Percentiles rank a stretch among this genome's conserved stretches.
These are phyloP conservation scores for Hyaena hyaena DNA, from an alignment of 2,113 vertebrate genomes.

Conservation along the genomic window DNA sequence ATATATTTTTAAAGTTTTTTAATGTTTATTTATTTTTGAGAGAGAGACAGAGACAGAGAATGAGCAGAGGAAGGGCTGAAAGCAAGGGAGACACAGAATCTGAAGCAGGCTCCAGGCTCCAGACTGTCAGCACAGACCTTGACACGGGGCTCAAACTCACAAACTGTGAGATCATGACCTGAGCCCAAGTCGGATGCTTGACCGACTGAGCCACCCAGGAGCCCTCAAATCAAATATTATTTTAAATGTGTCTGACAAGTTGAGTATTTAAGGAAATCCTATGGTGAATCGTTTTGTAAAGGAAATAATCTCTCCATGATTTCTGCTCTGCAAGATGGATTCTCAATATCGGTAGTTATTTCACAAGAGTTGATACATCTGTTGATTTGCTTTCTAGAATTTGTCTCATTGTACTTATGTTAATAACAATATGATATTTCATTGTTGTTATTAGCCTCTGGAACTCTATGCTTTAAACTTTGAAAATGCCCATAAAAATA, in stretches of 20 bases:
- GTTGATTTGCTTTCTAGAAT: slow-evolving; percentile 30
- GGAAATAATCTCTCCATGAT: slow-evolving; percentile 32
- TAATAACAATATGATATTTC: slow-evolving; percentile 52
- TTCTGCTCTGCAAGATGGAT: slow-evolving; percentile 37
- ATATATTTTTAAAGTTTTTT: slow-evolving; percentile 10
- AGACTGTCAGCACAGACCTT: too few relatives aligned
- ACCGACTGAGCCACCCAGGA: too few relatives aligned
- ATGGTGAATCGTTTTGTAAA: slow-evolving; percentile 26
- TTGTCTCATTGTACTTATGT: slow-evolving; percentile 34
- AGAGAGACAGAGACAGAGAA: too few relatives aligned
- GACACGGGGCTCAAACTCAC: too few relatives aligned
- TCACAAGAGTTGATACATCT: slow-evolving; percentile 23
- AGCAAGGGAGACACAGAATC: too few relatives aligned
- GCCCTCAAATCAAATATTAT: slow-evolving; percentile 4
- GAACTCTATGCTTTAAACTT: slow-evolving; percentile 29
- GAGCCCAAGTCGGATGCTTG: too few relatives aligned
- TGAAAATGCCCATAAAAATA: slow-evolving; percentile 38
- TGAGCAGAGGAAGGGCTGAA: too few relatives aligned
- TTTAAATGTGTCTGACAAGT: slow-evolving; percentile 41
- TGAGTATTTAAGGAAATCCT: background rate
- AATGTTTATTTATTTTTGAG: too few relatives aligned
- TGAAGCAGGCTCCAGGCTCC: too few relatives aligned
- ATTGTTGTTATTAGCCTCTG: slow-evolving; percentile 35
- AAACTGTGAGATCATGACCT: too few relatives aligned
- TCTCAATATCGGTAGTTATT: slow-evolving; percentile 43